Conservation (phyloP, 2,888 invertebrate genomes). For the Sesamia inferens region DNA sequence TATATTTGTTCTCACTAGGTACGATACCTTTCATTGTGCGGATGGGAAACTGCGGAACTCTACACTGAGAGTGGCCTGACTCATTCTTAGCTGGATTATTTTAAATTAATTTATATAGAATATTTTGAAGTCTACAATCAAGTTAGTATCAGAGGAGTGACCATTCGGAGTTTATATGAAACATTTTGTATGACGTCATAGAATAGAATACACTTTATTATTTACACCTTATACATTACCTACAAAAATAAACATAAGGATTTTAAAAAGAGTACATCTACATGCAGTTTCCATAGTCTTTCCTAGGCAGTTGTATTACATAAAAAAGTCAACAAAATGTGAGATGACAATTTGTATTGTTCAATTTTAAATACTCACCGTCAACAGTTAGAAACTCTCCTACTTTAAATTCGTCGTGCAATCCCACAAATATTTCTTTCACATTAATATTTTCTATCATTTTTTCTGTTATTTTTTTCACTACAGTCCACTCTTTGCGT, state of each 20-base stretch:
- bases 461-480: slow-evolving; percentile 57
- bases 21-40: no score
- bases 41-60: no score
- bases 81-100: no score
- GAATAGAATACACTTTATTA: no score
- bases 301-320: no score
- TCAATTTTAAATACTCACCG: slow-evolving; percentile 64
- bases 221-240: no score
- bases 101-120: no score
- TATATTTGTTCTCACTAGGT: no score
- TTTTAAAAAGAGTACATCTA: neutral
- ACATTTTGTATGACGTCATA: neutral
- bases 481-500: slow-evolving; percentile 68
- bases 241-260: no score
- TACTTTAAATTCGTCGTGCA: slow-evolving; percentile 68
- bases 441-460: slow-evolving; percentile 56
- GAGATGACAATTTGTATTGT: neutral
- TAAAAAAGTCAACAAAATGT: neutral
- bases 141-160: neutral
- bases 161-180: neutral
- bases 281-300: neutral
- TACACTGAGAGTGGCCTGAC: no score
- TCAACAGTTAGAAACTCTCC: slow-evolving; percentile 73
- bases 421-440: slow-evolving; percentile 69
- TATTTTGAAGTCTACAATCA: neutral